Conservation (phyloP, 2,888 invertebrate genomes). For the Entomobrya multifasciata region DNA sequence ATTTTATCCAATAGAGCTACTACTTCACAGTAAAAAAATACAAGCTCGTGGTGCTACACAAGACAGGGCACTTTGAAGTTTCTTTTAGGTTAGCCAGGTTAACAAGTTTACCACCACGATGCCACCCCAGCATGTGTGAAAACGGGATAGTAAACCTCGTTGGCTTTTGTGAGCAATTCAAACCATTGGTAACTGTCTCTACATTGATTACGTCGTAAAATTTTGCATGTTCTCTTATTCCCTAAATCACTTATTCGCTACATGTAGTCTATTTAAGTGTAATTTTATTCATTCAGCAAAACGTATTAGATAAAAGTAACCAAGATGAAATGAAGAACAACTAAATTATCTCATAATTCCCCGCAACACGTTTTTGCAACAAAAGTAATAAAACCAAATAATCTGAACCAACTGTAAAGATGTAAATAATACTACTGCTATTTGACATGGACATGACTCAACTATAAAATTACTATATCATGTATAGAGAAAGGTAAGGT, state of each 20-base stretch:
- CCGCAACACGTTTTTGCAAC: constrained; percentile 24
- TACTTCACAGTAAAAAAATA: too few relatives aligned
- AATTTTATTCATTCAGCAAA: not conserved
- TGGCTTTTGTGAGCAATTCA: constrained; percentile 30
- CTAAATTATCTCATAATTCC: constrained; percentile 2
- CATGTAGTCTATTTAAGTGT: not conserved
- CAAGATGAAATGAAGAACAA: not conserved
- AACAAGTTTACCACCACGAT: constrained; percentile 59
- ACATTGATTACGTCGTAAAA: constrained; percentile 26
- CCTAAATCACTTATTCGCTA: not conserved
- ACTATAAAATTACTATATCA: too few relatives aligned
- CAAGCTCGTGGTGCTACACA: constrained; percentile 4
- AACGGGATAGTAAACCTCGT: constrained; percentile 43
- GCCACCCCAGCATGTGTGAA: constrained; percentile 50
- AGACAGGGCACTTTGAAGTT: constrained; percentile 1
- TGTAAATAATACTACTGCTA: too few relatives aligned
- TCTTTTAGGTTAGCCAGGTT: constrained; percentile 50
- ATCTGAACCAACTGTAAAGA: too few relatives aligned
- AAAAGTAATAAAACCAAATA: too few relatives aligned
- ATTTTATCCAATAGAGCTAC: too few relatives aligned
- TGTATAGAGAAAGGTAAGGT: too few relatives aligned
- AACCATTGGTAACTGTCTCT: too few relatives aligned
- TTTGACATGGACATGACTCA: too few relatives aligned
- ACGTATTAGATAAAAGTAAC: not conserved
- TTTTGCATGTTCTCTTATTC: not conserved